Conservation (phyloP, 2,113 vertebrate species). For the Baryphthengus martii region DNA sequence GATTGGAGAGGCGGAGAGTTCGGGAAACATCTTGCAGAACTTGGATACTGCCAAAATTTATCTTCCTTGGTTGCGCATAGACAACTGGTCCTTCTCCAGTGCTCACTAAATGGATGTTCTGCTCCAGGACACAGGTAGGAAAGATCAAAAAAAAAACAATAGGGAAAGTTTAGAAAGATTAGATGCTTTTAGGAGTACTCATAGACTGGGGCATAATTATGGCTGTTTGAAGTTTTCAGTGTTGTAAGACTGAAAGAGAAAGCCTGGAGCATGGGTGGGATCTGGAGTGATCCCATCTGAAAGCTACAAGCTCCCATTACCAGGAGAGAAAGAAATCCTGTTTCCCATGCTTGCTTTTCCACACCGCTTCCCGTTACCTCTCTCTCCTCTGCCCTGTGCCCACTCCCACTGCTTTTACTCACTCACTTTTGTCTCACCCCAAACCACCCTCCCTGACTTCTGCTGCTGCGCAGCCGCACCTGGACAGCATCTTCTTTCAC, state of each 20-base stretch:
- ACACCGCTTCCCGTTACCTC: not conserved
- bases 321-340: not conserved
- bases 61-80: slow-evolving; percentile 46
- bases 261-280: not conserved
- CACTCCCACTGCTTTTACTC: not conserved
- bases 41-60: slow-evolving; percentile 81
- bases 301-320: not conserved
- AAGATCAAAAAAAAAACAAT: not conserved
- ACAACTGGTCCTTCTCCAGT: slow-evolving; percentile 79
- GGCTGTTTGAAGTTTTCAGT: not conserved
- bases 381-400: not conserved
- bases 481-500: not conserved
- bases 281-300: not conserved
- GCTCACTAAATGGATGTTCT: slow-evolving; percentile 75
- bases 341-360: not conserved
- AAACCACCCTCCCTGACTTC: not conserved
- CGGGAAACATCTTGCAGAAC: slow-evolving; percentile 73
- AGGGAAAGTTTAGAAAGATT: not conserved
- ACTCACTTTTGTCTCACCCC: not conserved
- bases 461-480: not conserved
- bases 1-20: slow-evolving; percentile 77
- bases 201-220: too few relatives aligned
- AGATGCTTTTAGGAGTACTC: not conserved
- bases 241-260: not conserved
- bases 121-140: not conserved